These are phyloP conservation scores for Bubalus kerabau DNA, from an alignment of 2,113 vertebrate genomes.

Conservation along the genomic window DNA sequence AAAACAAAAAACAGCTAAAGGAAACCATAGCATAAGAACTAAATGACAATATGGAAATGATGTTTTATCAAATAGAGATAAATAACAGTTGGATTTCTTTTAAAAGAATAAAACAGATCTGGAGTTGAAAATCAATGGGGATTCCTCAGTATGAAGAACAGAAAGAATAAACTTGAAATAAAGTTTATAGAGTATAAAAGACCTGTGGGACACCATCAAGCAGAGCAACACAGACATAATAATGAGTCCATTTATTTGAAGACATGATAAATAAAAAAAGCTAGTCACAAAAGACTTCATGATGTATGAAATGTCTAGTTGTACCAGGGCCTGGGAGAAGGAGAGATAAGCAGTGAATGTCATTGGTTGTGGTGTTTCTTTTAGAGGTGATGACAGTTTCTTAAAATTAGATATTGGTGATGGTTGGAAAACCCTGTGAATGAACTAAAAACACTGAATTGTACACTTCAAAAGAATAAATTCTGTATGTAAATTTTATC, in stretches of 20 bases:
- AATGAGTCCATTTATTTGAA: not conserved
- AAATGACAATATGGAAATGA: not conserved
- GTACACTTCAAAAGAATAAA: not conserved
- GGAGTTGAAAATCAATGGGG: not conserved
- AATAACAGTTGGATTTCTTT: not conserved
- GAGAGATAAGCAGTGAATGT: not conserved
- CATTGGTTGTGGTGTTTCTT: not conserved
- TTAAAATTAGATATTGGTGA: not conserved
- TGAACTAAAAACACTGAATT: not conserved
- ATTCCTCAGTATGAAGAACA: not conserved
- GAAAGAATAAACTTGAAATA: not conserved
- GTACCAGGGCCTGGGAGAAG: fast-evolving
- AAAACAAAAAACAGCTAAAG: not conserved
- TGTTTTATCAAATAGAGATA: not conserved
- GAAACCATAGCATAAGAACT: not conserved
- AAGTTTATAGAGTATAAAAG: not conserved
- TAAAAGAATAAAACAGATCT: not conserved
- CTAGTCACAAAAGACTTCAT: not conserved
- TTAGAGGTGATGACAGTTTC: not conserved
- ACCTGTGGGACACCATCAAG: not conserved
- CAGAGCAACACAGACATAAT: not conserved
- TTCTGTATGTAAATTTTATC: not conserved
- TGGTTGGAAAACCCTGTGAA: not conserved
- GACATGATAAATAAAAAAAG: not conserved
- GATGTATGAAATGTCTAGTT: not conserved